phyloP scores from a whole-genome alignment of 2,888 invertebrate species.

The Adineta ricciae region DNA sequence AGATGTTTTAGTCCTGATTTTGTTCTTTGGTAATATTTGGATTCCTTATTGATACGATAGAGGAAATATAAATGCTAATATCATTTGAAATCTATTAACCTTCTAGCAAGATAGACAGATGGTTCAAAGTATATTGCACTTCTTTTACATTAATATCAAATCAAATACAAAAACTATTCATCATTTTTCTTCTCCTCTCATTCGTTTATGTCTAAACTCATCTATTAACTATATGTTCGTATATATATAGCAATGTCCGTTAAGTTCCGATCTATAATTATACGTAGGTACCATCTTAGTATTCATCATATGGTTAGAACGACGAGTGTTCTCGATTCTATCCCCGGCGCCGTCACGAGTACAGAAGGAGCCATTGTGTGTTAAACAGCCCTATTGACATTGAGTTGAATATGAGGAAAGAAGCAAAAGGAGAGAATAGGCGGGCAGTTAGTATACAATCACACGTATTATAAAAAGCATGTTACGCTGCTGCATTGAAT shows the following conservation, averaged over 20 bases:
- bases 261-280: background rate
- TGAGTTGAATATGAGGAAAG: background rate
- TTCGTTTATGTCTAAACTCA: background rate
- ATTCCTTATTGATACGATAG: background rate
- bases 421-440: background rate
- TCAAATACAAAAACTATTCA: background rate
- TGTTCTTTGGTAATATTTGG: background rate
- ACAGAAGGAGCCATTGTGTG: background rate
- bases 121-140: background rate
- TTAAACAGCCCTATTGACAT: background rate
- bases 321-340: background rate
- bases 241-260: background rate
- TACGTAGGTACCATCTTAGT: background rate
- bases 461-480: background rate
- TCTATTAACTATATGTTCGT: background rate
- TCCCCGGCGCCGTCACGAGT: background rate
- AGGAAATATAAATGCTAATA: background rate
- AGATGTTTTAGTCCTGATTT: background rate
- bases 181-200: background rate
- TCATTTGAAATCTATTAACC: background rate
- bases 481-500: background rate
- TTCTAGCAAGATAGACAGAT: background rate
- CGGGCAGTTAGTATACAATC: background rate
- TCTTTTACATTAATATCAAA: background rate
- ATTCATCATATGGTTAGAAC: background rate